Conservation (phyloP, 2,888 invertebrate species). For the Thecophora atra region DNA sequence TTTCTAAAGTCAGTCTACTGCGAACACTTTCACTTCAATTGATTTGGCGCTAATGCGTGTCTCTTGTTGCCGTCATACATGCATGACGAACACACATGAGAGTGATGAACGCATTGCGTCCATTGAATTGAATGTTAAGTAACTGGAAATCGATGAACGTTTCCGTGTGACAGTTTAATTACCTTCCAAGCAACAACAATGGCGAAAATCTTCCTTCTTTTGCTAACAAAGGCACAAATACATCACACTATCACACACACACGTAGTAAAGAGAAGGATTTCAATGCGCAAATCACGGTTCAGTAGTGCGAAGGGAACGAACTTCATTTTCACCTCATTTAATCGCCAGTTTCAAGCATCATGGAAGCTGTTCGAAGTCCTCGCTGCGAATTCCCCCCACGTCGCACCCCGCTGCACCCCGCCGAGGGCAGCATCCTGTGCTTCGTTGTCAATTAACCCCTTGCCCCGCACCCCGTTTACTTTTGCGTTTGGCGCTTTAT, state of each 20-base stretch:
- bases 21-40: constrained; percentile 37
- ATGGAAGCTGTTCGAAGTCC: not conserved
- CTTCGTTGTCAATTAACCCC: no score
- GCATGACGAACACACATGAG: not conserved
- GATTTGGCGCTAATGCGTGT: constrained; percentile 12
- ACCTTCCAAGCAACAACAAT: constrained; percentile 18
- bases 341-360: constrained; percentile 58
- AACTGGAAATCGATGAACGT: constrained; percentile 33
- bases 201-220: constrained; percentile 12
- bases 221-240: not conserved
- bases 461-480: no score
- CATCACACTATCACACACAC: no score
- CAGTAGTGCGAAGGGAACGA: constrained; percentile 58
- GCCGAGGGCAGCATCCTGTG: no score
- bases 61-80: not conserved
- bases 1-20: constrained; percentile 26
- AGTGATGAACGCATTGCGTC: not conserved
- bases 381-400: constrained; percentile 2
- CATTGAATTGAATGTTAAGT: constrained; percentile 24
- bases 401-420: no score
- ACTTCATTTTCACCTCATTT: constrained; percentile 61
- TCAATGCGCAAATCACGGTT: constrained; percentile 54
- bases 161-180: constrained; percentile 36
- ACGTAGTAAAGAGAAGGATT: no score
- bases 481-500: not conserved